Percentiles rank a stretch among this genome's conserved stretches.
Evolutionary conservation across 2,797 vertebrate species (phyloP).

Genomic region (Syncerus caffer): DNA sequence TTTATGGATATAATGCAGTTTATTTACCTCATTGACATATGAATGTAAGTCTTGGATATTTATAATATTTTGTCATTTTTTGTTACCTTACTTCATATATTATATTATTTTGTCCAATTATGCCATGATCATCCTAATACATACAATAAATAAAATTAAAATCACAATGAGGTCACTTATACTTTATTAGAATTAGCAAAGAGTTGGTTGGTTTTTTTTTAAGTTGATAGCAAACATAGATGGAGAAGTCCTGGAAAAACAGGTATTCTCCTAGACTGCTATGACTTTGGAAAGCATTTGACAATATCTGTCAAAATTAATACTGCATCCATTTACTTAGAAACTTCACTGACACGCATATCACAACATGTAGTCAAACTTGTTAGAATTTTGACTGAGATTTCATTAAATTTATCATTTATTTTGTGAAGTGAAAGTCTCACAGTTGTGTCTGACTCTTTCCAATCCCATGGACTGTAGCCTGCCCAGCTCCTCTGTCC

Average conservation of each 20-base stretch:
- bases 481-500: neutral
- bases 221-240: neutral
- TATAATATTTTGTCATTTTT: neutral
- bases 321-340: neutral
- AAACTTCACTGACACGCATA: neutral
- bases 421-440: neutral
- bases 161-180: neutral
- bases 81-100: neutral
- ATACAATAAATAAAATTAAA: neutral
- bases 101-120: neutral
- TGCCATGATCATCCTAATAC: neutral
- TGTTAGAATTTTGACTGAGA: neutral
- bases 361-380: neutral
- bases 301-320: neutral
- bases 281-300: neutral
- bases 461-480: neutral
- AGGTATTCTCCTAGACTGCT: neutral
- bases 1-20: neutral
- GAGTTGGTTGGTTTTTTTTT: neutral
- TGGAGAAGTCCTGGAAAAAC: neutral
- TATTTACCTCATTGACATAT: neutral
- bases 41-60: neutral
- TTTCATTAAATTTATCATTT: neutral
- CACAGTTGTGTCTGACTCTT: neutral
- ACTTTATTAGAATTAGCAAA: neutral